Evolutionary conservation across 2,113 vertebrate genomes (phyloP), one percentile per base, ranked within the genome.

Genomic region (Cygnus atratus): DNA sequence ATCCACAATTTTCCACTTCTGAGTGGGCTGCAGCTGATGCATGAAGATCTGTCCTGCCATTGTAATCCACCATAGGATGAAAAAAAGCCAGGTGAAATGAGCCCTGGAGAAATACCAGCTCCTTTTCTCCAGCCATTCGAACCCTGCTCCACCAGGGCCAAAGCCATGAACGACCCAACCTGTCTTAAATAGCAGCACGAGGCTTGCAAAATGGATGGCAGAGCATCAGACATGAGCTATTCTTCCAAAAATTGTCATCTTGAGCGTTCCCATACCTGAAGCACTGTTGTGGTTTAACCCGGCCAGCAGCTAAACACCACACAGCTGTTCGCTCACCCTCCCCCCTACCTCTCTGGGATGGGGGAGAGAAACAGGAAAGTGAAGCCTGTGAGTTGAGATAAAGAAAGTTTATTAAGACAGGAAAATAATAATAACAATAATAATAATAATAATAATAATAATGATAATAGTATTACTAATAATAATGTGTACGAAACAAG

Each of bases 171-270:
- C 13, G 1, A 11, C 26, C 72, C 35, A 33, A 28, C 6, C 11
- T 35, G 22, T 14, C 52, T 3, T 3, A 33, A 25, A 4, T 21
- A 54, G 43, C 62, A n/a, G 15, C 46, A 29, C 5, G 1, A n/a
- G 0, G 2, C 41, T 2, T 28, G 20, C 26, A 22, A 43, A 59
- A 35, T 0, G 22, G 28, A 6, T 26, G n/a, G 19, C 43, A 22
- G 26, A 22, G 61, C 4, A 21, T 10, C 48, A 57, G 41, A 48
- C 4, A 1, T 1, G 33, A 18, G 46, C 35, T 54, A 19, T 6
- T 14, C 16, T 7, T 6, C 5, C 20, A 35, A 39, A 5, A 43
- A 22, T 0, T 33, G 33, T 29, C 33, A 11, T n/a, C 57, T 26
- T 6, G 44, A 26, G 48, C 0, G 1, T 19, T 41, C 35, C 43